phyloP scores from a whole-genome alignment of 2,797 vertebrate species.

The Mormyrops attenuatus region DNA sequence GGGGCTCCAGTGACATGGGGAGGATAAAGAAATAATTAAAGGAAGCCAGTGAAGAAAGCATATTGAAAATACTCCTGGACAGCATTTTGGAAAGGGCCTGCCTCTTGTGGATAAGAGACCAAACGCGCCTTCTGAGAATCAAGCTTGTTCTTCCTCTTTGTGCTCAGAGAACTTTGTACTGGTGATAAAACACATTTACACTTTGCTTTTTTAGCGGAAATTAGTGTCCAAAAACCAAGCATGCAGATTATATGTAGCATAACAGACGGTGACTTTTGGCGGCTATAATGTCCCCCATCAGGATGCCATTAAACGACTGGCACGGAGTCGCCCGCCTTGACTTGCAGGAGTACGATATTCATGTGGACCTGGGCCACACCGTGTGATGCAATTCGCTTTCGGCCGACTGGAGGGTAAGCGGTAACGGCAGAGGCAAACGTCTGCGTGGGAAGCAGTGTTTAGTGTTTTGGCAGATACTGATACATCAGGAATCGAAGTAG shows the following conservation, averaged over 20 bases:
- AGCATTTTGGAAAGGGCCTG: constrained; percentile 32
- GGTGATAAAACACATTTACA: constrained; percentile 35
- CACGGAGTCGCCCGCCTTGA: neutral
- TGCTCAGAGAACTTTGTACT: constrained; percentile 44
- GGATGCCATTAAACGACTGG: constrained; percentile 34
- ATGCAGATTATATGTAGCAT: constrained; percentile 33
- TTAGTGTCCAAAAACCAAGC: constrained; percentile 38
- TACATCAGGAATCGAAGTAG: neutral
- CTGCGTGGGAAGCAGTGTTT: constrained; percentile 31
- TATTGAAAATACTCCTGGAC: constrained; percentile 41
- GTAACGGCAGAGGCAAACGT: constrained; percentile 3
- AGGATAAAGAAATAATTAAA: constrained; percentile 76
- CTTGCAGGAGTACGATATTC: neutral
- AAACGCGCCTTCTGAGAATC: constrained; percentile 34
- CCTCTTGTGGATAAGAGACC: constrained; percentile 42
- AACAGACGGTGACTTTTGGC: constrained; percentile 30
- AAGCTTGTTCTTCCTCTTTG: constrained; percentile 34
- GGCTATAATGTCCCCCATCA: constrained; percentile 5
- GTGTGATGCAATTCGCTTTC: constrained; percentile 29
- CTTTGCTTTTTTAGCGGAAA: constrained; percentile 20
- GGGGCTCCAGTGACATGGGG: constrained; percentile 54
- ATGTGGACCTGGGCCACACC: neutral
- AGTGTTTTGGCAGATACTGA: constrained; percentile 21
- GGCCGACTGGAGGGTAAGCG: constrained; percentile 24
- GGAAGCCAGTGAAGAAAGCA: constrained; percentile 50